Evolutionary conservation across 2,888 invertebrate genomes (phyloP), one percentile per base, ranked within the genome.

Genomic region (Ellobium chinense): DNA sequence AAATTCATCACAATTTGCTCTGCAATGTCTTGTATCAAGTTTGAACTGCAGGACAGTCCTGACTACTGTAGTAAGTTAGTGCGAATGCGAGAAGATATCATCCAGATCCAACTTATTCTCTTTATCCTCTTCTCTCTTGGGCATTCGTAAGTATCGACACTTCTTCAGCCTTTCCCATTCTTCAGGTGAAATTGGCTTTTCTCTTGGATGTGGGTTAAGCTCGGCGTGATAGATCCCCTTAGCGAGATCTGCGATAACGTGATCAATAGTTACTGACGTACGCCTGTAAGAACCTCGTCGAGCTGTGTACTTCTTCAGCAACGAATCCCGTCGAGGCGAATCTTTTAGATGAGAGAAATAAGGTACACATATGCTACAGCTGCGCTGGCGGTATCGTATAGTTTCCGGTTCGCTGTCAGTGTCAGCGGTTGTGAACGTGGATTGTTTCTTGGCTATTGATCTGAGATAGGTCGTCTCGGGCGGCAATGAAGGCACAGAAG

Each of bases 141-240:
- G 76, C 76, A 65, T 65, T 18, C 76, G 34, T 5, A 76, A 56
- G 37, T 76, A 76, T 46, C 76, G 24, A 37, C 76, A 76, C n/a
- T 65, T 12, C 27, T 65, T 65, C 24, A 76, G 76, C 29, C 54
- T 76, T 54, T 76, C 76, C 76, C 76, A 76, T 27, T 76, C 76
- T n/a, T 65, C 65, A 29, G 66, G 65, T 24, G 76, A 54, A 21
- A 76, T 31, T 12, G 29, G 9, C 46, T 21, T 14, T 54, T 18
- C n/a, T 21, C 31, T 36, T 7, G 9, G 14, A 34, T 65, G 14
- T 1, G 18, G 18, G 2, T 29, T 14, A 7, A 76, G 37, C 4
- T 66, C 65, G 9, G 21, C 1, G 31, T 76, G 76, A 21, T 54
- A 7, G 21, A 76, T 54, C 1, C 76, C 76, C 31, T 37, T 37